These are phyloP conservation scores for Schizotus pectinicornis DNA, from an alignment of 2,888 invertebrate genomes.

Conservation along the genomic window DNA sequence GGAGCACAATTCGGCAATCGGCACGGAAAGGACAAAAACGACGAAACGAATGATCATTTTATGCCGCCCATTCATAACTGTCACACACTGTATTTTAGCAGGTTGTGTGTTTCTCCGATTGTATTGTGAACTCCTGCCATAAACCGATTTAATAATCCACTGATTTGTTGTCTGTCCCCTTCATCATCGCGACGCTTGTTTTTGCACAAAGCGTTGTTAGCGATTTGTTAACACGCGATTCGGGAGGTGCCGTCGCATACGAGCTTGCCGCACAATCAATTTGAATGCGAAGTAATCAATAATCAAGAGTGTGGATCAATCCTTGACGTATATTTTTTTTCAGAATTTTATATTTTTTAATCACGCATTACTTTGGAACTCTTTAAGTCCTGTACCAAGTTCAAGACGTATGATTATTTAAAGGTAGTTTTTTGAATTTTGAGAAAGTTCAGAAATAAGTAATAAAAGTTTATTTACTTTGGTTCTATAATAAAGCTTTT, in stretches of 20 bases:
- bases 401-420: no score
- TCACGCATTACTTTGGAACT: no score
- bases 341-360: no score
- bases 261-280: no score
- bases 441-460: no score
- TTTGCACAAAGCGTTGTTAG: constrained; percentile 52
- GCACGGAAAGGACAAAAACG: constrained; percentile 47
- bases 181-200: constrained; percentile 52
- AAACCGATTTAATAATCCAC: constrained; percentile 53
- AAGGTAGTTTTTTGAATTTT: no score
- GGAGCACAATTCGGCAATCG: constrained; percentile 50
- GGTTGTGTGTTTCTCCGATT: constrained; percentile 49
- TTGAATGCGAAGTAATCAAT: no score
- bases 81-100: constrained; percentile 40
- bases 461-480: no score
- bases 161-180: constrained; percentile 52
- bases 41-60: constrained; percentile 53
- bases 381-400: no score
- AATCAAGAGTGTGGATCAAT: no score
- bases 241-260: constrained; percentile 24
- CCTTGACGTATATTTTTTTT: no score
- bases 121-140: constrained; percentile 46
- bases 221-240: constrained; percentile 46
- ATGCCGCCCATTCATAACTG: constrained; percentile 36
- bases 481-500: no score